Percentiles rank a stretch among this genome's conserved stretches.
Conservation (phyloP, 1,140 invertebrate genomes). For the Sitophilus oryzae region DNA sequence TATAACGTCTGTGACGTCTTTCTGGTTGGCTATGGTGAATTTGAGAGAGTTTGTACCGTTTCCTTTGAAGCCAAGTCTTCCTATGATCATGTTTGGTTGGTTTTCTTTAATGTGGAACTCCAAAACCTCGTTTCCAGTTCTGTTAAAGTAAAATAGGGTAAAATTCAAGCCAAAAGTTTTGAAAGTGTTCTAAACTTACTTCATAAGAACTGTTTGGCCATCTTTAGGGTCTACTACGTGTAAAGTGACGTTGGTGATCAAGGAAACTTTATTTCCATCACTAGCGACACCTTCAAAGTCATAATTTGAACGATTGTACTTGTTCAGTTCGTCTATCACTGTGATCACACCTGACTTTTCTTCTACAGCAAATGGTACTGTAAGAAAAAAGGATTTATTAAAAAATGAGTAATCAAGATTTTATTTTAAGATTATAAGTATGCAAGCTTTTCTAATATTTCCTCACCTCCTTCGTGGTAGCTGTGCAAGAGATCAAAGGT, state of each 20-base stretch:
- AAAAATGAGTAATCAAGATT: constrained; percentile 13
- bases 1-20: constrained; percentile 69
- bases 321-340: constrained; percentile 67
- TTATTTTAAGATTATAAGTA: too few relatives aligned
- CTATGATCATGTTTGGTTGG: constrained; percentile 65
- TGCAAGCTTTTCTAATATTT: too few relatives aligned
- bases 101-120: constrained; percentile 77
- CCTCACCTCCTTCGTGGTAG: constrained; percentile 74
- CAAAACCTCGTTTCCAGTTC: constrained; percentile 57
- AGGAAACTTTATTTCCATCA: constrained; percentile 57
- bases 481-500: constrained; percentile 74
- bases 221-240: constrained; percentile 74
- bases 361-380: constrained; percentile 86
- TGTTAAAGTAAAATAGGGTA: constrained; percentile 44
- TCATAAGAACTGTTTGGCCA: constrained; percentile 59
- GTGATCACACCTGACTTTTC: constrained; percentile 81
- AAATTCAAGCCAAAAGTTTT: too few relatives aligned
- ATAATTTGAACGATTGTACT: constrained; percentile 62
- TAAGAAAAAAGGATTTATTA: constrained; percentile 34
- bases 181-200: constrained; percentile 58
- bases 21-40: constrained; percentile 73
- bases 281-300: constrained; percentile 78
- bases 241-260: constrained; percentile 75
- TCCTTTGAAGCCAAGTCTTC: constrained; percentile 61
- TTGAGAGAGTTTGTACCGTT: constrained; percentile 49